phyloP scores from a whole-genome alignment of 2,888 invertebrate genomes.

The Apeira syringaria region DNA sequence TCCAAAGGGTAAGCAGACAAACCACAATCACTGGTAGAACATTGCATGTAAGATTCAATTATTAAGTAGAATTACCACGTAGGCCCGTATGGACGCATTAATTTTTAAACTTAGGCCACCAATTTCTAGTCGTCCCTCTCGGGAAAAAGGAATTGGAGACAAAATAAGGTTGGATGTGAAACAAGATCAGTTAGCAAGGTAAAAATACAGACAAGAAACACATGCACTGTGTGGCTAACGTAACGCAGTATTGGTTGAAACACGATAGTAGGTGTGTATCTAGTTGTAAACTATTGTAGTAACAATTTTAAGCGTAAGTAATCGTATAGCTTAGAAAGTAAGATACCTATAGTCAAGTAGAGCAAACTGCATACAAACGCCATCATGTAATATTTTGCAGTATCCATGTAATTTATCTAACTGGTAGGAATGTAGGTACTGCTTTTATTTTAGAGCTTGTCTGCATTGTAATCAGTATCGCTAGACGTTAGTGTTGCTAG shows the following conservation, averaged over 20 bases:
- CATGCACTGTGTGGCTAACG: slow-evolving; percentile 67
- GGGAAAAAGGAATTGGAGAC: slow-evolving; percentile 78
- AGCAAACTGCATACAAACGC: no score
- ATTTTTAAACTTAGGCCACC: slow-evolving; percentile 69
- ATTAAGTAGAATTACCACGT: slow-evolving; percentile 45
- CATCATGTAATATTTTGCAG: no score
- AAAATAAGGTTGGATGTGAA: slow-evolving; percentile 80
- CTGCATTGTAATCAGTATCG: slow-evolving; percentile 2
- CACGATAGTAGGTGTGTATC: slow-evolving; percentile 37
- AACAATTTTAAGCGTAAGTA: slow-evolving; percentile 9
- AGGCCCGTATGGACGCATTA: slow-evolving; percentile 50
- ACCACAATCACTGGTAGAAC: slow-evolving; percentile 43
- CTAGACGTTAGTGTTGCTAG: slow-evolving; percentile 11
- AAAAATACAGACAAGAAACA: slow-evolving; percentile 59
- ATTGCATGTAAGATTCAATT: slow-evolving; percentile 49
- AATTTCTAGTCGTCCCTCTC: slow-evolving; percentile 79
- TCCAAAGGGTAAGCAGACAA: slow-evolving; percentile 73
- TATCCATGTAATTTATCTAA: no score
- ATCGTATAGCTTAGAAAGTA: no score
- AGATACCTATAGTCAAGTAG: no score
- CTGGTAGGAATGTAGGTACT: slow-evolving; percentile 1
- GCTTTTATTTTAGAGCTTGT: slow-evolving; percentile 18
- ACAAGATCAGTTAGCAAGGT: slow-evolving; percentile 78
- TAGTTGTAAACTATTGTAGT: slow-evolving; percentile 20
- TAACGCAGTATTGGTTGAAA: slow-evolving; percentile 43